Evolutionary conservation across 2,797 vertebrate genomes (phyloP).

Genomic region (Chelonia mydas): DNA sequence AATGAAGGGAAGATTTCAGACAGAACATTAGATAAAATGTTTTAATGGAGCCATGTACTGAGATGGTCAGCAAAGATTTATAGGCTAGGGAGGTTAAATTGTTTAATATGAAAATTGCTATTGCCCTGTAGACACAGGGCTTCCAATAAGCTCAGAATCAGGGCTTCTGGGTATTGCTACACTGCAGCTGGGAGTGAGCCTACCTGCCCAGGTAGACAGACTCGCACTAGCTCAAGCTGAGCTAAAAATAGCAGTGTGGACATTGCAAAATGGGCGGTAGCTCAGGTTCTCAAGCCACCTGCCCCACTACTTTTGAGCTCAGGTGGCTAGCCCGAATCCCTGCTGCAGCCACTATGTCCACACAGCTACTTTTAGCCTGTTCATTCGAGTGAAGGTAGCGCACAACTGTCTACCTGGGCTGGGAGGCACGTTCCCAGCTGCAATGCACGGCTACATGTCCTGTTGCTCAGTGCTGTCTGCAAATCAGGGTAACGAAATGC

Average conservation of each 20-base stretch:
- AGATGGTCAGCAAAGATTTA: slow-evolving; percentile 72
- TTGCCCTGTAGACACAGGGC: background rate
- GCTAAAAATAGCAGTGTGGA: background rate
- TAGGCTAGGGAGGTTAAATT: slow-evolving; percentile 2
- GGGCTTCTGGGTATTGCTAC: background rate
- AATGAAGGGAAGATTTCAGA: slow-evolving; percentile 60
- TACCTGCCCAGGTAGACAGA: background rate
- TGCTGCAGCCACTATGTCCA: background rate
- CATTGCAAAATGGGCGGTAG: background rate
- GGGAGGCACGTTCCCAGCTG: background rate
- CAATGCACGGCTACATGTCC: accelerated
- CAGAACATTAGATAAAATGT: slow-evolving; percentile 62
- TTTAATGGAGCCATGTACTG: slow-evolving; percentile 26
- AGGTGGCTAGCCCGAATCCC: background rate
- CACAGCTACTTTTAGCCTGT: background rate
- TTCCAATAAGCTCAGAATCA: background rate
- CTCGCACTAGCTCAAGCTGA: background rate
- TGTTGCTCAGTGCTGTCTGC: background rate
- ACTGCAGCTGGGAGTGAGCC: background rate
- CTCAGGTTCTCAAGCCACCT: background rate
- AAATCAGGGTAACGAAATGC: background rate
- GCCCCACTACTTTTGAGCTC: background rate
- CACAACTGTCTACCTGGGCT: background rate
- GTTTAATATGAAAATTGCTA: slow-evolving; percentile 23
- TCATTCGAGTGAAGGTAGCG: background rate